Percentiles rank a stretch among this genome's conserved stretches.
Evolutionary conservation across 2,888 invertebrate species (phyloP).

Genomic region (Dynastes grantii): DNA sequence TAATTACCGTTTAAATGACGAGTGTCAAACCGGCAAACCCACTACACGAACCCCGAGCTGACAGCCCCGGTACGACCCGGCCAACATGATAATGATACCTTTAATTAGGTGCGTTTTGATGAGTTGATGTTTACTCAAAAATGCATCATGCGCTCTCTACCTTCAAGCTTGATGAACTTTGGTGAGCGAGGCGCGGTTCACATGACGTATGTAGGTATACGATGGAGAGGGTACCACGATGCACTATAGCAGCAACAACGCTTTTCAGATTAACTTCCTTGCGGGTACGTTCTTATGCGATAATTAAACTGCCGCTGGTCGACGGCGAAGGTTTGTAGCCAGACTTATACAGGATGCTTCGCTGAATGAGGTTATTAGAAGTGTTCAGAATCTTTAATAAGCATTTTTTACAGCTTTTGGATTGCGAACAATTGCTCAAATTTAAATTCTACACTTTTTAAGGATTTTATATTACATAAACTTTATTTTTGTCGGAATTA

Average conservation of each 20-base stretch:
- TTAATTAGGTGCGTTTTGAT: slow-evolving; percentile 68
- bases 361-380: no score
- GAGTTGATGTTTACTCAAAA: slow-evolving; percentile 68
- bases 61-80: slow-evolving; percentile 61
- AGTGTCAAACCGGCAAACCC: slow-evolving; percentile 63
- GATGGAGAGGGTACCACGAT: background rate
- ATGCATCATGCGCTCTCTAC: slow-evolving; percentile 55
- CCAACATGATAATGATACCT: slow-evolving; percentile 70
- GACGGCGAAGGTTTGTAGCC: slow-evolving; percentile 7
- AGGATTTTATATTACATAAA: no score
- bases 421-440: no score
- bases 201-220: slow-evolving; percentile 49
- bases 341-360: background rate
- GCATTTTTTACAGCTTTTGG: no score
- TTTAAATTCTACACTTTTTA: no score
- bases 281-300: slow-evolving; percentile 55
- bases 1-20: slow-evolving; percentile 67
- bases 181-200: slow-evolving; percentile 48
- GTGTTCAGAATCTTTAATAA: no score
- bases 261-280: slow-evolving; percentile 56
- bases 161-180: slow-evolving; percentile 59
- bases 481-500: no score
- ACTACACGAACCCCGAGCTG: slow-evolving; percentile 62
- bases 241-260: slow-evolving; percentile 21
- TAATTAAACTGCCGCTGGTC: slow-evolving; percentile 53